Evolutionary conservation across 2,113 vertebrate species (phyloP).

Genomic region (Equus quagga): DNA sequence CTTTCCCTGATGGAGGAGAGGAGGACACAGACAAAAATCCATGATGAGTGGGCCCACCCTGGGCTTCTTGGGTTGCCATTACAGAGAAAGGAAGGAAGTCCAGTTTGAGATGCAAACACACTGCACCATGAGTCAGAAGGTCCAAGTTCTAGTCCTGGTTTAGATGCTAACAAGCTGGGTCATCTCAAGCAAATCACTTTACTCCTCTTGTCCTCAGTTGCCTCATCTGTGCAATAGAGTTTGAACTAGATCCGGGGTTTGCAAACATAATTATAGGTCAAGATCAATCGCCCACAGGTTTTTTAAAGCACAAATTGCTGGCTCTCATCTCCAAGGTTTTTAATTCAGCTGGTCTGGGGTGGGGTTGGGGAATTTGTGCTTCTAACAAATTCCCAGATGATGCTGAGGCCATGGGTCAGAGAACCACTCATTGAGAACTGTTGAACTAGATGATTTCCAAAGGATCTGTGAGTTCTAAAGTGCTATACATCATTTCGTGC

Average conservation of each 20-base stretch:
- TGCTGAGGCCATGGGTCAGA: too few relatives aligned
- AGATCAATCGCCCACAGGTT: background rate
- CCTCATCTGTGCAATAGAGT: background rate
- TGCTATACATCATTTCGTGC: background rate
- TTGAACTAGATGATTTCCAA: background rate
- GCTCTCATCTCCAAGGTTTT: background rate
- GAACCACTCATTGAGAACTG: background rate
- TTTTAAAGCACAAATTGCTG: background rate
- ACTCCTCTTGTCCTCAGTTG: background rate
- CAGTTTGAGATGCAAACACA: constrained; percentile 29
- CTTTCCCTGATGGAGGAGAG: constrained; percentile 68
- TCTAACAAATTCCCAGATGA: background rate
- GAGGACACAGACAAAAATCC: constrained; percentile 55
- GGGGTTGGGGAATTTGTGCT: background rate
- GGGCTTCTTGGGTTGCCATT: constrained; percentile 31
- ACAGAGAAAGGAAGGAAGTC: constrained; percentile 19
- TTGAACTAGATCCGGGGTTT: background rate
- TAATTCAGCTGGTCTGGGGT: background rate
- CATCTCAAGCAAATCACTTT: background rate
- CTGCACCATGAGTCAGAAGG: background rate
- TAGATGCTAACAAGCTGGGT: background rate
- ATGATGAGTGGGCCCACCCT: background rate
- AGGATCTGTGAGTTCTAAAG: background rate
- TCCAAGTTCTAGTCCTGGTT: background rate
- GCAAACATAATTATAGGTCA: background rate